Evolutionary conservation across 2,888 invertebrate species (phyloP).

Genomic region (Sarcophaga subvicina): DNA sequence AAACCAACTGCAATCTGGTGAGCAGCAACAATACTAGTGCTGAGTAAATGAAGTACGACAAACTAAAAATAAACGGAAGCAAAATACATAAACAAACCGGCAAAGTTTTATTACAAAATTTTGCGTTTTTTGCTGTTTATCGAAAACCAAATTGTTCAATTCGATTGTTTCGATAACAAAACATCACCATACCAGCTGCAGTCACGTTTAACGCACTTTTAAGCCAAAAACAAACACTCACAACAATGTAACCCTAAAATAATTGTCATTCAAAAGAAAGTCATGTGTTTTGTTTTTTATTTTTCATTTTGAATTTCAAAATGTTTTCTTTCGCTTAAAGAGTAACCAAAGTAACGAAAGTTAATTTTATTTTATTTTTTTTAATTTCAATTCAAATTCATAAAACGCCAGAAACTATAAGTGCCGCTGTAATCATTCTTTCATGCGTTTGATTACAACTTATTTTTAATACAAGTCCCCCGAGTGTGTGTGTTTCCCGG

Average conservation of each 20-base stretch:
- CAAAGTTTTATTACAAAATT: slow-evolving; percentile 52
- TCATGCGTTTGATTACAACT: neutral
- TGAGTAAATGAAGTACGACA: neutral
- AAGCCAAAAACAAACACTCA: slow-evolving; percentile 33
- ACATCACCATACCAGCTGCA: neutral
- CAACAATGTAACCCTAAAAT: slow-evolving; percentile 33
- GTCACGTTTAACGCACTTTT: slow-evolving; percentile 50
- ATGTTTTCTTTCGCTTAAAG: no score
- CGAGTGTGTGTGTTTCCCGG: no score
- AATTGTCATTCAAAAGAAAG: slow-evolving; percentile 50
- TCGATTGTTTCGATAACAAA: slow-evolving; percentile 24
- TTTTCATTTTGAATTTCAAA: neutral
- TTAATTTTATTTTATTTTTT: neutral
- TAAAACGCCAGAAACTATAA: slow-evolving; percentile 32
- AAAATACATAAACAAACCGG: neutral
- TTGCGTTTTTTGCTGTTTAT: slow-evolving; percentile 15
- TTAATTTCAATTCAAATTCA: slow-evolving; percentile 52
- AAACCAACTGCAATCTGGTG: slow-evolving; percentile 24
- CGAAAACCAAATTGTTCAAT: neutral
- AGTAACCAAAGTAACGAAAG: slow-evolving; percentile 55
- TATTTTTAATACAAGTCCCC: neutral
- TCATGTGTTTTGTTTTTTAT: neutral
- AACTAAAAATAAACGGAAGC: neutral
- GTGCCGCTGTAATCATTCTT: no score
- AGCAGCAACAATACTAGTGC: neutral